Evolutionary conservation across 2,797 vertebrate genomes (phyloP), one percentile per base, ranked within the genome.

Genomic region (Alectoris magna): DNA sequence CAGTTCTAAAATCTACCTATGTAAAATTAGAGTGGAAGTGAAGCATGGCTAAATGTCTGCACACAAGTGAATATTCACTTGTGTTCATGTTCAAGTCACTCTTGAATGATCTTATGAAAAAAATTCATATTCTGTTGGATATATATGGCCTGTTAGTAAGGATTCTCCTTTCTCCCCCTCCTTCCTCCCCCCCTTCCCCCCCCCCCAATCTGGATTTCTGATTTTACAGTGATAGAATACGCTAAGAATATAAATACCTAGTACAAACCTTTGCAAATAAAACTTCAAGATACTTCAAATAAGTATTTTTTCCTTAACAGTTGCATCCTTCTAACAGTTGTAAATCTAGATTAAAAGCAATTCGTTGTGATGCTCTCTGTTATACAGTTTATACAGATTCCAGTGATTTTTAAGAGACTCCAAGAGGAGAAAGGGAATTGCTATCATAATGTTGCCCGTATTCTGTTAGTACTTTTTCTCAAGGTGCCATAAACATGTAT

Each of bases 391-490:
- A 36, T 53, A 55, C 26, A 15, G 81, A 15, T 56, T 72, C 71
- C 24, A 72, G 6, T 53, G 17, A 29, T 91, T 93, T 93, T 93
- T 84, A 85, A 63, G 77, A 84, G 51, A 39, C 29, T 91, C 81
- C 18, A 31, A 68, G 51, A 6, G 16, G 56, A 84, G 43, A 38
- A 66, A 72, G 29, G 55, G 43, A 87, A 96, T 88, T 84, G 34
- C 51, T 51, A 14, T 84, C 73, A 27, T 7, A 49, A 49, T 4
- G 4, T 76, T 84, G 18, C 27, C 27, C 81, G 4, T 53, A 1
- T 68, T 79, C 56, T 78, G 11, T 49, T 44, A 49, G 31, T 53
- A 31, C 49, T 78, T 44, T 77, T 90, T 94, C 69, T 85, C 49
- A 60, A 91, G 38, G 74, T 82, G 44, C 62, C 34, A 3, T 58